These are phyloP conservation scores for Oryzias javanicus DNA, from an alignment of 2,113 vertebrate genomes.

Conservation along the genomic window DNA sequence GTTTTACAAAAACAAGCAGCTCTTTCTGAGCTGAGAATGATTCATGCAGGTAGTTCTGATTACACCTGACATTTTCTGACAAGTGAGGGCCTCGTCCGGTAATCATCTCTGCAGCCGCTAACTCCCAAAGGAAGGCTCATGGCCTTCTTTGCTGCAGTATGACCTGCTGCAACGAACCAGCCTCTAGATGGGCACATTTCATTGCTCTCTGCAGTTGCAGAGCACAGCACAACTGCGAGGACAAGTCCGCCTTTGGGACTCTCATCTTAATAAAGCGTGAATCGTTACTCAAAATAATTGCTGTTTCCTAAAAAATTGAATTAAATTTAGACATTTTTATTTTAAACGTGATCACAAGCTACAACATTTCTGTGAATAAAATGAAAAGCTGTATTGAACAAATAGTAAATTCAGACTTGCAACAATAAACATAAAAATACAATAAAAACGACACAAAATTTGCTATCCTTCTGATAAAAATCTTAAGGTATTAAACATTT, in stretches of 20 bases:
- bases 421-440: background rate
- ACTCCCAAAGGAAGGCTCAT: constrained; percentile 25
- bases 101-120: constrained; percentile 33
- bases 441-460: background rate
- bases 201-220: constrained; percentile 14
- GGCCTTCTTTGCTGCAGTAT: constrained; percentile 36
- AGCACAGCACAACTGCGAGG: constrained; percentile 16
- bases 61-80: constrained; percentile 45
- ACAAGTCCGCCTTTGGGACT: background rate
- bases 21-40: constrained; percentile 36
- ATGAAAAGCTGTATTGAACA: background rate
- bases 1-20: constrained; percentile 22
- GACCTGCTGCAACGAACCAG: constrained; percentile 28
- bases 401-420: background rate
- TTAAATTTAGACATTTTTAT: no score
- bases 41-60: constrained; percentile 54
- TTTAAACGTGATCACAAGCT: no score
- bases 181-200: constrained; percentile 32
- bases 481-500: no score
- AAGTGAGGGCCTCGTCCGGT: constrained; percentile 35
- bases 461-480: background rate
- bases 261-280: no score
- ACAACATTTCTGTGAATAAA: background rate
- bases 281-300: no score
- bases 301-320: no score